Percentiles rank a stretch among this genome's conserved stretches.
Conservation (phyloP, 2,888 invertebrate genomes). For the Lithodes maja region DNA sequence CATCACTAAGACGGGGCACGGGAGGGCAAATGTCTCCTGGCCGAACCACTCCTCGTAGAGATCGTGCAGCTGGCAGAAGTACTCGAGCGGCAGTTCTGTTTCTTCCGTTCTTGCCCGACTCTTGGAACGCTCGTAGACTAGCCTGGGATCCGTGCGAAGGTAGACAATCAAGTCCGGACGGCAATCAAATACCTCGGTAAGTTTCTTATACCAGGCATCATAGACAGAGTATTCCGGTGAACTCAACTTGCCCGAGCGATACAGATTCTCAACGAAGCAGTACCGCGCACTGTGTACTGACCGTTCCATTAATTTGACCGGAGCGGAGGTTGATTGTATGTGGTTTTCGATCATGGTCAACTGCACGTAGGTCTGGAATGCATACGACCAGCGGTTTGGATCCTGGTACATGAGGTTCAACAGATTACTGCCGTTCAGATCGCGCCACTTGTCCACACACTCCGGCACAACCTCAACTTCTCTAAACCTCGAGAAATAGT, state of each 20-base stretch:
- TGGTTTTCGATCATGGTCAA: slow-evolving; percentile 91
- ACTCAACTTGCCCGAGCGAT: slow-evolving; percentile 82
- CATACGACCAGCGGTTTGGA: slow-evolving; percentile 61
- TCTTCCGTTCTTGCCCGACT: slow-evolving; percentile 88
- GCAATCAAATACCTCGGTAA: slow-evolving; percentile 83
- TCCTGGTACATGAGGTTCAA: slow-evolving; percentile 86
- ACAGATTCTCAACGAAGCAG: slow-evolving; percentile 80
- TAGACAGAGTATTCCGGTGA: slow-evolving; percentile 87
- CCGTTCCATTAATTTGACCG: slow-evolving; percentile 91
- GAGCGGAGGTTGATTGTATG: slow-evolving; percentile 73
- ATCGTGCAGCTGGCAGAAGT: slow-evolving; percentile 85
- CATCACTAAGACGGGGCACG: slow-evolving; percentile 76
- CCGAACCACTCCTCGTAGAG: slow-evolving; percentile 80
- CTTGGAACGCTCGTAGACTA: slow-evolving; percentile 84
- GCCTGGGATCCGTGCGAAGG: slow-evolving; percentile 83
- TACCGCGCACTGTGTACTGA: slow-evolving; percentile 86
- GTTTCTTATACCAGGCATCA: slow-evolving; percentile 88
- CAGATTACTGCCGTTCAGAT: slow-evolving; percentile 86
- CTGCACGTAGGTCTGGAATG: slow-evolving; percentile 84
- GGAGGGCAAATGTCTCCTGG: slow-evolving; percentile 74
- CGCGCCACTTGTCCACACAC: slow-evolving; percentile 89
- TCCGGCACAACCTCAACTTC: slow-evolving; percentile 80
- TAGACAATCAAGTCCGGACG: slow-evolving; percentile 91
- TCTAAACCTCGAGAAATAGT: slow-evolving; percentile 78
- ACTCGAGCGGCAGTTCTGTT: slow-evolving; percentile 84